Evolutionary conservation across 2,888 invertebrate species (phyloP).

Genomic region (Trissoscelio sp.): DNA sequence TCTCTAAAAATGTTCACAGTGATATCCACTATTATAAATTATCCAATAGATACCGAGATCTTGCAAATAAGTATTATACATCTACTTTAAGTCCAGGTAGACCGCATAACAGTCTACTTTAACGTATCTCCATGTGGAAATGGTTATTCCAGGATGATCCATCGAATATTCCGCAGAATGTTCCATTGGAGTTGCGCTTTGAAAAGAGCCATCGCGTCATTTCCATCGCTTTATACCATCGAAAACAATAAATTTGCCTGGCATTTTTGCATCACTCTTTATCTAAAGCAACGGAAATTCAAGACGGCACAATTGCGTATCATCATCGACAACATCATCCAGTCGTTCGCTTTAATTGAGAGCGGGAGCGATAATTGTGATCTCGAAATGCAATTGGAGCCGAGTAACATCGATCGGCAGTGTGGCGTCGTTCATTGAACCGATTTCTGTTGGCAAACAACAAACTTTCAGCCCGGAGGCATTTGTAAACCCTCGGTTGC

Average conservation of each 20-base stretch:
- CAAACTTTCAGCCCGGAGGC: slow-evolving; percentile 55
- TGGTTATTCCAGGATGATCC: no score
- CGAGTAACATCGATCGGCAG: slow-evolving; percentile 47
- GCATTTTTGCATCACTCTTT: neutral
- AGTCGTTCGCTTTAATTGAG: slow-evolving; percentile 46
- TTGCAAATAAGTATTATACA: no score
- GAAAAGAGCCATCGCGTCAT: neutral
- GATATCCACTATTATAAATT: no score
- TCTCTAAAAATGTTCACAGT: no score
- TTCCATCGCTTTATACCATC: neutral
- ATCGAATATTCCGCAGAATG: neutral
- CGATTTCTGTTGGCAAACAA: slow-evolving; percentile 56
- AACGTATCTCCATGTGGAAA: no score
- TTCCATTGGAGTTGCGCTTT: no score
- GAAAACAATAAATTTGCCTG: slow-evolving; percentile 24
- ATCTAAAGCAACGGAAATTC: slow-evolving; percentile 5
- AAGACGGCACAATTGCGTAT: slow-evolving; percentile 43
- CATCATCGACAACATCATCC: slow-evolving; percentile 37
- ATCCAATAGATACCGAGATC: no score
- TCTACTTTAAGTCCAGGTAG: no score
- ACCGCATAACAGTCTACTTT: no score
- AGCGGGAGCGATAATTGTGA: slow-evolving; percentile 46
- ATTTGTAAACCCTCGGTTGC: slow-evolving; percentile 35
- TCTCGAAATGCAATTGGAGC: slow-evolving; percentile 46
- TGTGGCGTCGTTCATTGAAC: slow-evolving; percentile 35